Conservation (phyloP, 2,797 vertebrate genomes). For the Chaunax sp. region DNA sequence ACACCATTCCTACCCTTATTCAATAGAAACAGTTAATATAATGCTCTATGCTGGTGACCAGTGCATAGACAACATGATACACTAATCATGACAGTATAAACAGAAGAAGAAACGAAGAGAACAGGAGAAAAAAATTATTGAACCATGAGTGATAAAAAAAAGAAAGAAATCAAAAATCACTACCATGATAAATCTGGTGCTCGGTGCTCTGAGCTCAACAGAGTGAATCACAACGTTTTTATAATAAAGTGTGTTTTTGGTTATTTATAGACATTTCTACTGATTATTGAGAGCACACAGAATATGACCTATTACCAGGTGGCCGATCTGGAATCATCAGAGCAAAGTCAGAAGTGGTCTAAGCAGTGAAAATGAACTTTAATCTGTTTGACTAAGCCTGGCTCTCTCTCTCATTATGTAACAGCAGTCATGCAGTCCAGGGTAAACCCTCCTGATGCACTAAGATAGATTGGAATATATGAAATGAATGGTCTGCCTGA, state of each 20-base stretch:
- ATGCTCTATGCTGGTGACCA: too few relatives aligned
- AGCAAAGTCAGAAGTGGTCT: slow-evolving; percentile 44
- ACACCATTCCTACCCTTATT: too few relatives aligned
- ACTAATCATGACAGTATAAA: too few relatives aligned
- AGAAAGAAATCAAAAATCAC: neutral
- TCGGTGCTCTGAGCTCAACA: too few relatives aligned
- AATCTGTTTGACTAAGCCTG: slow-evolving; percentile 63
- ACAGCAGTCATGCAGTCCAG: slow-evolving; percentile 31
- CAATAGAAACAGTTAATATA: too few relatives aligned
- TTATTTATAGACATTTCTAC: slow-evolving; percentile 29
- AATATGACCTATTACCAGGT: slow-evolving; percentile 42
- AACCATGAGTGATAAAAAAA: neutral
- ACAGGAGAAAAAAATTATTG: too few relatives aligned
- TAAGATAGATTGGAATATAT: slow-evolving; percentile 39
- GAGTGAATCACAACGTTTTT: neutral
- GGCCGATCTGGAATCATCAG: slow-evolving; percentile 39
- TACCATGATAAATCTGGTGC: too few relatives aligned
- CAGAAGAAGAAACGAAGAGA: too few relatives aligned
- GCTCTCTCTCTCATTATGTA: slow-evolving; percentile 51
- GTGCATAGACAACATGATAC: too few relatives aligned
- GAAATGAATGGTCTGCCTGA: slow-evolving; percentile 39
- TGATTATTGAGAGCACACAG: slow-evolving; percentile 10
- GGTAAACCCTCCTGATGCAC: slow-evolving; percentile 32
- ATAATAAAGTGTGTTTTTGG: neutral
- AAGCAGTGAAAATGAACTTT: slow-evolving; percentile 58